Evolutionary conservation across 1,140 invertebrate species (phyloP).

Genomic region (Asbolus verrucosus): DNA sequence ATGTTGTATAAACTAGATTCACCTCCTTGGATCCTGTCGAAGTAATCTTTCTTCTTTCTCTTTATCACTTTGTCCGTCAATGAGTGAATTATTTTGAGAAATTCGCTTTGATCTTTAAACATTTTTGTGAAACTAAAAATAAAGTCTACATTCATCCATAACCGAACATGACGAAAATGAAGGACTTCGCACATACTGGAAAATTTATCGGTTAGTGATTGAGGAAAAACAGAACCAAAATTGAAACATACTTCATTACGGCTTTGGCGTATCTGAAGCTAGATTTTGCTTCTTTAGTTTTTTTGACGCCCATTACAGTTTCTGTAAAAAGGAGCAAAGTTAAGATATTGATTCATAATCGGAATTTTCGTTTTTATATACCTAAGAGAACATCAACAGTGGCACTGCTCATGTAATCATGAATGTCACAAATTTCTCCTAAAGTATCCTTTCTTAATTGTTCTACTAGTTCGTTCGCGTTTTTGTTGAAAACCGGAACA

Average conservation of each 20-base stretch:
- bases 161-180: conserved; percentile 82
- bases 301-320: conserved; percentile 86
- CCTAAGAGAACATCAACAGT: conserved; percentile 76
- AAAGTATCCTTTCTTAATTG: conserved; percentile 73
- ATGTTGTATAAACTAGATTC: conserved; percentile 51
- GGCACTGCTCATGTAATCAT: conserved; percentile 84
- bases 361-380: too few relatives aligned
- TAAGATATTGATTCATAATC: too few relatives aligned
- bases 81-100: conserved; percentile 77
- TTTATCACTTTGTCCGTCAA: conserved; percentile 71
- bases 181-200: conserved; percentile 80
- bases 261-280: conserved; percentile 85
- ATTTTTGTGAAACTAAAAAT: conserved; percentile 83
- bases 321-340: too few relatives aligned
- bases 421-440: conserved; percentile 82
- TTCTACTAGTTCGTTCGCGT: conserved; percentile 77
- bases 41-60: conserved; percentile 62
- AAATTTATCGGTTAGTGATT: not conserved
- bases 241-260: conserved; percentile 75
- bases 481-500: conserved; percentile 86
- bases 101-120: conserved; percentile 61
- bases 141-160: conserved; percentile 84
- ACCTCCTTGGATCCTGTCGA: conserved; percentile 39
- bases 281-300: conserved; percentile 76
- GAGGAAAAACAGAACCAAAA: conserved; percentile 1